These are phyloP conservation scores for Tinea semifulvella DNA, from an alignment of 2,888 invertebrate genomes.

Conservation along the genomic window DNA sequence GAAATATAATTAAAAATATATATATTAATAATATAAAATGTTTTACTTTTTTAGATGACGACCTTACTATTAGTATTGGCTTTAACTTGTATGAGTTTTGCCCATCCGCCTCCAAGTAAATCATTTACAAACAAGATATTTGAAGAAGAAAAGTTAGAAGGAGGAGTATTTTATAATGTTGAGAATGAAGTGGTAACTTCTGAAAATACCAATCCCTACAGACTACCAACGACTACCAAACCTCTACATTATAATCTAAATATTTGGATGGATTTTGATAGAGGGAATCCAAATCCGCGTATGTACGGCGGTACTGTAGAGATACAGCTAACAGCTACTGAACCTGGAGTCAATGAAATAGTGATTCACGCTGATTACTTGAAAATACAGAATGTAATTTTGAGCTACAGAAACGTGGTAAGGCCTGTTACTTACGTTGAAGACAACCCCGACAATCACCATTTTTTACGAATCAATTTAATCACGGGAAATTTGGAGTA, in stretches of 20 bases:
- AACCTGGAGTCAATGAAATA: slow-evolving; percentile 34
- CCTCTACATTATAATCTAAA: slow-evolving; percentile 62
- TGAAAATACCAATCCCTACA: slow-evolving; percentile 26
- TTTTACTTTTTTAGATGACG: slow-evolving; percentile 39
- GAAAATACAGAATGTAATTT: slow-evolving; percentile 36
- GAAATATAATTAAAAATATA: no score
- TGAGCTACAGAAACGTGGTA: slow-evolving; percentile 31
- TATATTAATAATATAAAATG: neutral
- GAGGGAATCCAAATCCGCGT: slow-evolving; percentile 15
- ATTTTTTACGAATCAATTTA: slow-evolving; percentile 32
- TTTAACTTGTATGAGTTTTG: slow-evolving; percentile 28
- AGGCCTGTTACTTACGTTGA: slow-evolving; percentile 19
- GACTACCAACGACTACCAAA: slow-evolving; percentile 56
- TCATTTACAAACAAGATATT: slow-evolving; percentile 41
- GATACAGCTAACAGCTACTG: slow-evolving; percentile 39
- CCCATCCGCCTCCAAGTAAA: slow-evolving; percentile 24
- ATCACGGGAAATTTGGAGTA: slow-evolving; percentile 26
- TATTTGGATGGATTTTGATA: slow-evolving; percentile 45
- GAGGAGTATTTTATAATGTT: slow-evolving; percentile 40
- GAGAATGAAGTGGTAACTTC: slow-evolving; percentile 15
- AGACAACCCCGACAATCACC: neutral
- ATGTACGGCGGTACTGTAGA: slow-evolving; percentile 40
- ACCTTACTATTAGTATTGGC: slow-evolving; percentile 28
- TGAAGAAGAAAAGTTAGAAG: slow-evolving; percentile 42
- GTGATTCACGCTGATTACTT: slow-evolving; percentile 40